A percentile compares a stretch with the other conserved stretches of the same genome.
Conservation (phyloP, 2,113 vertebrate species). For the Leptocoma aspasia region DNA sequence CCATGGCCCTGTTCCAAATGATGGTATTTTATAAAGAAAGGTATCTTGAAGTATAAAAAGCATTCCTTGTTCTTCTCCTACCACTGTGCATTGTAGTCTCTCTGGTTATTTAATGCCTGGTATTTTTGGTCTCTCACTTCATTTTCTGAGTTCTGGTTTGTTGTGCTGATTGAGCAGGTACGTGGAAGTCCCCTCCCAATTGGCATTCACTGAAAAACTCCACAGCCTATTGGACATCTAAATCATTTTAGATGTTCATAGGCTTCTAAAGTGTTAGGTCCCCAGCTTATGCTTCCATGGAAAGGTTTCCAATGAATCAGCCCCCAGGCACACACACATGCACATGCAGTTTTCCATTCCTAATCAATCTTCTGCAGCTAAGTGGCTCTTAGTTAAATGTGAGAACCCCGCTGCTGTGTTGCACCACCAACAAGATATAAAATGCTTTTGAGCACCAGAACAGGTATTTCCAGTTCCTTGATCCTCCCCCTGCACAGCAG, state of each 20-base stretch:
- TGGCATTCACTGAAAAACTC: conserved; percentile 11
- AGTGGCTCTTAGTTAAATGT: conserved; percentile 46
- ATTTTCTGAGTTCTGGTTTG: conserved; percentile 2
- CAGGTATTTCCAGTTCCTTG: conserved; percentile 44
- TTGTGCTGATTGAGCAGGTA: conserved; percentile 34
- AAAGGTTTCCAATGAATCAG: background rate
- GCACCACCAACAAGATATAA: background rate
- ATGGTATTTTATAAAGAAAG: conserved; percentile 31
- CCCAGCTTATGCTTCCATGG: background rate
- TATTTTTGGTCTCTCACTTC: conserved; percentile 10
- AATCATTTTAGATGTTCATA: background rate
- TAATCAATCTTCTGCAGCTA: conserved; percentile 42
- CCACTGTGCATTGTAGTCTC: conserved; percentile 53
- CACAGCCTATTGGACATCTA: conserved; percentile 38
- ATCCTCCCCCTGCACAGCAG: background rate
- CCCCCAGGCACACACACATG: background rate
- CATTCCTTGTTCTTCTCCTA: conserved; percentile 70
- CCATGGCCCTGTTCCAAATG: conserved; percentile 19
- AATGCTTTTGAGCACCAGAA: conserved; percentile 2
- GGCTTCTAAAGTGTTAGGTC: background rate
- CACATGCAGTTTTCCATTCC: background rate
- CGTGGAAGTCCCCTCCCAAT: background rate
- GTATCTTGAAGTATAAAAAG: conserved; percentile 46
- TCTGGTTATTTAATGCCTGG: conserved; percentile 29
- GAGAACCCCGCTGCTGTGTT: conserved; percentile 45